Conservation (phyloP, 2,797 vertebrate species). For the Dicrostonyx torquatus region DNA sequence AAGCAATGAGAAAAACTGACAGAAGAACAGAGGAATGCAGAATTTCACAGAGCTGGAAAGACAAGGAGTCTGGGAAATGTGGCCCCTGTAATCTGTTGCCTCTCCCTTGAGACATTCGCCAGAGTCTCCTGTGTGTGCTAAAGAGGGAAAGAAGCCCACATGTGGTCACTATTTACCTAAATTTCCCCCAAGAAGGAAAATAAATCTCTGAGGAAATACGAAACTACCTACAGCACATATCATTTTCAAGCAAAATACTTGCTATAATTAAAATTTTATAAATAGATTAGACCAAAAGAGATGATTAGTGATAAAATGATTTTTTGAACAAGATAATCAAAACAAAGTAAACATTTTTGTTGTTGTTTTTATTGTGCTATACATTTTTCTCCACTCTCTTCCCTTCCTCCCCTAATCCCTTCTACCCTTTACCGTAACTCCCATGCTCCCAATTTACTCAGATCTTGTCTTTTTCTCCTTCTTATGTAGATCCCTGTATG, state of each 20-base stretch:
- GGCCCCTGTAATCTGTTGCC: not conserved
- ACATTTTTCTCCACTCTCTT: too few species aligned
- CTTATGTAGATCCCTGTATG: too few species aligned
- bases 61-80: not conserved
- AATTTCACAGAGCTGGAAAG: not conserved
- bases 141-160: not conserved
- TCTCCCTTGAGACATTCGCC: not conserved
- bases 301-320: not conserved
- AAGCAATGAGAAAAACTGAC: not conserved
- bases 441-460: too few species aligned
- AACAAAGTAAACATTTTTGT: too few species aligned
- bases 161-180: not conserved
- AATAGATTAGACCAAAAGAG: not conserved
- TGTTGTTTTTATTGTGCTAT: too few species aligned
- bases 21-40: not conserved
- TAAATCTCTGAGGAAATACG: not conserved
- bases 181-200: not conserved
- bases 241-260: conserved; percentile 16
- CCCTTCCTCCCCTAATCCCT: too few species aligned
- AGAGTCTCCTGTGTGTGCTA: not conserved
- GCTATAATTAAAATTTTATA: not conserved
- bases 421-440: too few species aligned
- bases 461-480: too few species aligned
- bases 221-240: not conserved
- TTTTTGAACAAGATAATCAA: not conserved